These are phyloP conservation scores for Morus bassanus DNA, from an alignment of 2,797 vertebrate genomes.

Conservation along the genomic window DNA sequence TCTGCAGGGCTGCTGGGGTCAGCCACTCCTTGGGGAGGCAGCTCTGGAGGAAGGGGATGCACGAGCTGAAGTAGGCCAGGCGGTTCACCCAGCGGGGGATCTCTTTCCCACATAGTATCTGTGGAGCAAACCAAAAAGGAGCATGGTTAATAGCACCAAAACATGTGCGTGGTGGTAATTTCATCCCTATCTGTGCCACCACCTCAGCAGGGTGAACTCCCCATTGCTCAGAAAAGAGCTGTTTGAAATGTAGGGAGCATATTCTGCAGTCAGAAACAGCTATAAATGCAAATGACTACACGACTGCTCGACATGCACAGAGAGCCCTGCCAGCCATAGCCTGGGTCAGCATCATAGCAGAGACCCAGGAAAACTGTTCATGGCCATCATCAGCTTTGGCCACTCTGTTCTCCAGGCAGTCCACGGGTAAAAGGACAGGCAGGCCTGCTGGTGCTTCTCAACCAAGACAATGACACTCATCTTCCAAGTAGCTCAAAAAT, in stretches of 20 bases:
- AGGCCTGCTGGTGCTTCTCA: neutral
- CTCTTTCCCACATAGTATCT: constrained; percentile 91
- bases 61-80: constrained; percentile 94
- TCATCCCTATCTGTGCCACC: neutral
- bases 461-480: neutral
- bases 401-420: neutral
- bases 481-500: neutral
- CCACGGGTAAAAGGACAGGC: neutral
- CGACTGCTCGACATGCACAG: accelerated
- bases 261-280: neutral
- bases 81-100: constrained; percentile 96
- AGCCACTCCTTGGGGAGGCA: constrained; percentile 94
- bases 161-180: neutral
- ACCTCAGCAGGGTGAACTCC: neutral
- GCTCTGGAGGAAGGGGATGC: constrained; percentile 94
- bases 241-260: neutral
- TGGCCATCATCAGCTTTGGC: neutral
- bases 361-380: neutral
- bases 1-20: constrained; percentile 92
- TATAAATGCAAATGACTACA: neutral
- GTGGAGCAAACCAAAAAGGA: neutral
- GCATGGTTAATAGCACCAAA: neutral
- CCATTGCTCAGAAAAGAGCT: neutral
- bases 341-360: neutral
- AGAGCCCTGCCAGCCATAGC: neutral